Conservation (phyloP, 2,888 invertebrate genomes). For the Cheilosia scutellata region DNA sequence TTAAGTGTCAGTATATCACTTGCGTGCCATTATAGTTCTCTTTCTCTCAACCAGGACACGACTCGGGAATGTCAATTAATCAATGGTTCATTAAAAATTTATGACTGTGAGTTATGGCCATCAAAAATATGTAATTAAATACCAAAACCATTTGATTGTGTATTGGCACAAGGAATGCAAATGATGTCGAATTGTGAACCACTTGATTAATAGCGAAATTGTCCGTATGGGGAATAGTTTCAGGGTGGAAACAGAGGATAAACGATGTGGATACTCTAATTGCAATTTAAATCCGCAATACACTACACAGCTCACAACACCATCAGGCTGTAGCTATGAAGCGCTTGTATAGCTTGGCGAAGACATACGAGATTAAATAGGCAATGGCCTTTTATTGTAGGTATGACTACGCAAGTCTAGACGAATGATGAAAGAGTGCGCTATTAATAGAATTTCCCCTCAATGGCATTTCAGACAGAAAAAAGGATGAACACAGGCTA, state of each 20-base stretch:
- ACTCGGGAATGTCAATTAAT: constrained; percentile 61
- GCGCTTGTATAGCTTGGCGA: neutral
- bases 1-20: constrained; percentile 23
- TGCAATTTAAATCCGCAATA: neutral
- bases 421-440: constrained; percentile 5
- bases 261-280: neutral
- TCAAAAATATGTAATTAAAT: constrained; percentile 66
- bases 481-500: too few species aligned
- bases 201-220: constrained; percentile 29
- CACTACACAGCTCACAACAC: neutral
- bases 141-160: constrained; percentile 37
- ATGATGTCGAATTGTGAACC: constrained; percentile 46
- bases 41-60: constrained; percentile 15
- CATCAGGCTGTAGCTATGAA: neutral
- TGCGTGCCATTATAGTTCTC: constrained; percentile 39
- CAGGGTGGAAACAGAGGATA: neutral
- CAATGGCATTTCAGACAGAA: neutral
- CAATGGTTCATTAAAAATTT: constrained; percentile 62
- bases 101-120: constrained; percentile 55
- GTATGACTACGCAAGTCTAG: constrained; percentile 51
- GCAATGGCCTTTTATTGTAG: constrained; percentile 20
- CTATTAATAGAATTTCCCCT: neutral
- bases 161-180: constrained; percentile 45
- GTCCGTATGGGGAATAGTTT: neutral
- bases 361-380: constrained; percentile 58